phyloP scores from a whole-genome alignment of 2,888 invertebrate genomes.

The Aphidoletes aphidimyza region DNA sequence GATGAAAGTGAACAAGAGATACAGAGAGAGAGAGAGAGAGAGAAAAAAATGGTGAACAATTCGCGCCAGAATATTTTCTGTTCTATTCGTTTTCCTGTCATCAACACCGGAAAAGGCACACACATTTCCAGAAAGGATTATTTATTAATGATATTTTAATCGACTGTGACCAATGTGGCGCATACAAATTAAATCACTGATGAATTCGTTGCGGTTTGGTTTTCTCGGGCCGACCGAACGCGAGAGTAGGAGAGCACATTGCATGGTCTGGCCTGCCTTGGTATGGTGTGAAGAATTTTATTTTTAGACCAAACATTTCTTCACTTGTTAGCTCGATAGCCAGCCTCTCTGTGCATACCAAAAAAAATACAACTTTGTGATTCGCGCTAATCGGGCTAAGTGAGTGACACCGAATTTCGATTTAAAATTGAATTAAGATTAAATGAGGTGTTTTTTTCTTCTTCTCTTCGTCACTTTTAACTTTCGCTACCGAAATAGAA shows the following conservation, averaged over 20 bases:
- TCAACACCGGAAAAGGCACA: neutral
- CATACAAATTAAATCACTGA: conserved; percentile 29
- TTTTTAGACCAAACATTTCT: neutral
- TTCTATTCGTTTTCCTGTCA: neutral
- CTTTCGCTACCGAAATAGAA: conserved; percentile 3
- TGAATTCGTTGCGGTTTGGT: neutral
- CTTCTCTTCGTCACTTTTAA: conserved; percentile 2
- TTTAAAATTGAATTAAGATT: conserved; percentile 46
- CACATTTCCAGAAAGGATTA: conserved; percentile 23
- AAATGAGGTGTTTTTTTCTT: conserved; percentile 26
- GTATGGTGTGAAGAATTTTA: neutral
- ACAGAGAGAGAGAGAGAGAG: no score
- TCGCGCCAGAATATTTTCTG: no score
- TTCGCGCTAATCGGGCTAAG: conserved; percentile 22
- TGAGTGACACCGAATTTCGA: conserved; percentile 31
- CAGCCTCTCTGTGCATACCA: no score
- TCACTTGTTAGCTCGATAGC: neutral
- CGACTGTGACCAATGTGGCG: neutral
- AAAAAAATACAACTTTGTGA: no score
- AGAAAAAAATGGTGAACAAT: no score
- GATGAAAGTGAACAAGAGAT: no score
- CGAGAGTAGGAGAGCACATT: neutral
- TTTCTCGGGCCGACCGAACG: neutral
- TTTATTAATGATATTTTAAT: conserved; percentile 26
- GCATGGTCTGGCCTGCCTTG: neutral